These are phyloP conservation scores for Corvus moneduloides DNA, from an alignment of 2,113 vertebrate species.

Conservation along the genomic window DNA sequence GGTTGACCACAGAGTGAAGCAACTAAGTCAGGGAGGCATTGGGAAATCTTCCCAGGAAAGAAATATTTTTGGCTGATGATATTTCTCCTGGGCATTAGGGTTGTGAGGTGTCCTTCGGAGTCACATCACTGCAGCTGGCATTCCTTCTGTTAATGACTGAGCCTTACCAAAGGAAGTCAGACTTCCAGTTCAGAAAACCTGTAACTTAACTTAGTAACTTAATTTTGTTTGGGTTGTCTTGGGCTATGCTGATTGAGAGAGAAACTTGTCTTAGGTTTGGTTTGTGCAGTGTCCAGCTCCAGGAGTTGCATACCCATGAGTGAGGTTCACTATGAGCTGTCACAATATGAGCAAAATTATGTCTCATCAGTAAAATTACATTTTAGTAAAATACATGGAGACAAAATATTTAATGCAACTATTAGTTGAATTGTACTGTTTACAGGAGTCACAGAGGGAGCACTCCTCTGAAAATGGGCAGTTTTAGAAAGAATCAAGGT, in stretches of 20 bases:
- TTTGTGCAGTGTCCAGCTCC: neutral
- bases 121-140: neutral
- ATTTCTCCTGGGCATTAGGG: neutral
- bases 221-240: neutral
- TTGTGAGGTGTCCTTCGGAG: neutral
- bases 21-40: neutral
- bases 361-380: neutral
- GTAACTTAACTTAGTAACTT: neutral
- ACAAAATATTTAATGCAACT: neutral
- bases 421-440: neutral
- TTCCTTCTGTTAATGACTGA: neutral
- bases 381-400: neutral
- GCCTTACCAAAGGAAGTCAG: neutral
- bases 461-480: neutral
- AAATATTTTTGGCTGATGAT: neutral
- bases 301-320: rapidly evolving
- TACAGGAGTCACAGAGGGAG: neutral
- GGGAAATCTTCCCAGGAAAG: neutral
- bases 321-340: neutral
- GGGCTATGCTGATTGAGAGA: neutral
- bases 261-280: neutral
- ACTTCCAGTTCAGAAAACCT: neutral
- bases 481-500: neutral
- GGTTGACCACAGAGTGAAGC: neutral
- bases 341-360: neutral